phyloP scores from a whole-genome alignment of 2,113 vertebrate species.

The Calidris pygmaea region DNA sequence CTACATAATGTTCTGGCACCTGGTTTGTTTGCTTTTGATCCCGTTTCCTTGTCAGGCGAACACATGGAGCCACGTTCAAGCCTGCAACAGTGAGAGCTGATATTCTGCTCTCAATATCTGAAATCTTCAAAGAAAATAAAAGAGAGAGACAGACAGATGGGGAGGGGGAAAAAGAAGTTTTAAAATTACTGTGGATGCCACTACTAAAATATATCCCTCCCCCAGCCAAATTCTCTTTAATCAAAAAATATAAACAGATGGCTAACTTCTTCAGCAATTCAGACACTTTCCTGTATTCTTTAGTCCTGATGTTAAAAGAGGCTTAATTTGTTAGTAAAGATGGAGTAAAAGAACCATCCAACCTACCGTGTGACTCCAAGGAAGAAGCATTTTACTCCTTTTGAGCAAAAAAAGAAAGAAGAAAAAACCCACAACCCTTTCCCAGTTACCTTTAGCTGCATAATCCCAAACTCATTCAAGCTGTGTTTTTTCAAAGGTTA shows the following conservation, averaged over 20 bases:
- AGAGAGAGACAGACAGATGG: slow-evolving; percentile 54
- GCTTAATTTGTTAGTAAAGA: neutral
- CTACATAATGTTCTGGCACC: slow-evolving; percentile 57
- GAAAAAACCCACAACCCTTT: neutral
- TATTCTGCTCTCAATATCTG: slow-evolving; percentile 96
- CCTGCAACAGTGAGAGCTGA: slow-evolving; percentile 93
- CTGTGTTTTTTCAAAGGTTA: neutral
- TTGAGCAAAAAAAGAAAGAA: neutral
- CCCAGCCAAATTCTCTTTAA: slow-evolving; percentile 12
- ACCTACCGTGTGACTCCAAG: slow-evolving; percentile 12
- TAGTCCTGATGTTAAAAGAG: neutral
- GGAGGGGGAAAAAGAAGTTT: slow-evolving; percentile 57
- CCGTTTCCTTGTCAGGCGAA: slow-evolving; percentile 80
- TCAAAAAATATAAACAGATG: neutral
- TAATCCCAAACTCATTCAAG: neutral
- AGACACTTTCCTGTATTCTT: slow-evolving; percentile 10
- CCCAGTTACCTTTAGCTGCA: neutral
- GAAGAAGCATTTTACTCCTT: slow-evolving; percentile 7
- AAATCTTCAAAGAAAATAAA: slow-evolving; percentile 81
- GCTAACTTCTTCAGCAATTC: slow-evolving; percentile 33
- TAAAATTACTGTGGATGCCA: slow-evolving; percentile 52
- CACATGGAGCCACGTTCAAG: slow-evolving; percentile 89
- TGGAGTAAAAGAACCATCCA: slow-evolving; percentile 1
- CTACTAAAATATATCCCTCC: slow-evolving; percentile 22
- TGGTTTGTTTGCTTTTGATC: slow-evolving; percentile 75